phyloP scores from a whole-genome alignment of 1,140 invertebrate species.

The Nephila pilipes region DNA sequence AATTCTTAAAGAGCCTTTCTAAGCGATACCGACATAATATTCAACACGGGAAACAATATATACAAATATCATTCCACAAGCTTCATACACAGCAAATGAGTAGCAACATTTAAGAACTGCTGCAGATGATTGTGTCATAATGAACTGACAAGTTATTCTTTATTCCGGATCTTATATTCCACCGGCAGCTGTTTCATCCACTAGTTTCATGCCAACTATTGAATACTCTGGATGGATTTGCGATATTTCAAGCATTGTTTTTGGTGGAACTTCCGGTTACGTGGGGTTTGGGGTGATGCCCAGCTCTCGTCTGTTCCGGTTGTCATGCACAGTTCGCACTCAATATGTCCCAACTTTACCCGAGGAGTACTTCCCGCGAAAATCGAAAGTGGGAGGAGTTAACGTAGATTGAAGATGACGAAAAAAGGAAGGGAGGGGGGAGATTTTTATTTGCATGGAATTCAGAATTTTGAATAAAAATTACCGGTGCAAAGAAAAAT shows the following conservation, averaged over 20 bases:
- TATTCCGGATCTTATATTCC: not conserved
- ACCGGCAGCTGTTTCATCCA: constrained; percentile 19
- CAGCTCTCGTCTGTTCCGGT: constrained; percentile 25
- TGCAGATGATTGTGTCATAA: not conserved
- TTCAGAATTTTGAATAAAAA: no score
- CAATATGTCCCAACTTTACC: not conserved
- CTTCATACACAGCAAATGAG: no score
- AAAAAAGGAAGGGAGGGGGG: no score
- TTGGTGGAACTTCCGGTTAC: not conserved
- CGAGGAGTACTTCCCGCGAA: not conserved
- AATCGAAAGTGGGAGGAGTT: not conserved
- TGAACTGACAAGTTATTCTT: constrained; percentile 6
- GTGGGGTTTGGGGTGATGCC: constrained; percentile 14
- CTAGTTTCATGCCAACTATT: not conserved
- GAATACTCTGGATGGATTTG: not conserved
- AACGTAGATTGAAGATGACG: no score
- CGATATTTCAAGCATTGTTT: constrained; percentile 35
- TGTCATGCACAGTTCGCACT: constrained; percentile 51
- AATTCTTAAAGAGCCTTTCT: no score
- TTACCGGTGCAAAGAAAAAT: no score
- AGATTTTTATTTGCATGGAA: no score
- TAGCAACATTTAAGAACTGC: not conserved
- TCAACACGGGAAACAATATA: no score
- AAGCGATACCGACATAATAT: no score
- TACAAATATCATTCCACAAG: no score